phyloP scores from a whole-genome alignment of 2,113 vertebrate species.

The Festucalex cinctus region DNA sequence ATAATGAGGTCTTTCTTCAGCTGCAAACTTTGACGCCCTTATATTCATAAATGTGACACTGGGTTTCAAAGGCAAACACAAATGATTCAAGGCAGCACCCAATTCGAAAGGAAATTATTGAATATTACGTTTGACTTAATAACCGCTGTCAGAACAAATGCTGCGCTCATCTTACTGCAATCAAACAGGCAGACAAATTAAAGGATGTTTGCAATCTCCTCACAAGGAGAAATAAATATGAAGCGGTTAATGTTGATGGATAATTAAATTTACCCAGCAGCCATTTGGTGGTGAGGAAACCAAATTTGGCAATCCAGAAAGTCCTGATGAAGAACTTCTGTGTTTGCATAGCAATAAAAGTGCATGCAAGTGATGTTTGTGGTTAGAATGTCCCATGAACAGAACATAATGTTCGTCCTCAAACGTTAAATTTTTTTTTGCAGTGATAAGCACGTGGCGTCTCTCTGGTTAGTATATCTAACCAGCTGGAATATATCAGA shows the following conservation, averaged over 20 bases:
- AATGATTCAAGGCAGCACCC: slow-evolving; percentile 25
- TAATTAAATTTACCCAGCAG: slow-evolving; percentile 28
- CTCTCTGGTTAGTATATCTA: slow-evolving; percentile 1
- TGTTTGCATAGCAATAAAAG: slow-evolving; percentile 1
- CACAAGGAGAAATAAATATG: slow-evolving; percentile 41
- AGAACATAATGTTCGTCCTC: neutral
- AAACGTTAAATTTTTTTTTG: no score
- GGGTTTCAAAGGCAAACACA: slow-evolving; percentile 8
- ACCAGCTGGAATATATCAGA: neutral
- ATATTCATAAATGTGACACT: neutral
- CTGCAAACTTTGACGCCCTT: slow-evolving; percentile 2
- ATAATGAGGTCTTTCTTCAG: neutral
- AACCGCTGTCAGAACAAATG: slow-evolving; percentile 34
- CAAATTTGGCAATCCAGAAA: neutral
- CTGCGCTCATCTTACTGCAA: slow-evolving; percentile 21
- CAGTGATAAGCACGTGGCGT: slow-evolving; percentile 17
- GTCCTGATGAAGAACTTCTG: neutral
- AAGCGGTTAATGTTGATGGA: slow-evolving; percentile 32
- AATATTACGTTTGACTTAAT: slow-evolving; percentile 13
- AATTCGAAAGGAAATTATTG: slow-evolving; percentile 37
- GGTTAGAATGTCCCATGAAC: neutral
- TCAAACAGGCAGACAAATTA: slow-evolving; percentile 32
- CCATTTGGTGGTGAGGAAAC: neutral
- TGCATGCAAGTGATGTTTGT: neutral
- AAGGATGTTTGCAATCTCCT: slow-evolving; percentile 38